These are phyloP conservation scores for Andrena bicolor DNA, from an alignment of 2,888 invertebrate genomes.

Conservation along the genomic window DNA sequence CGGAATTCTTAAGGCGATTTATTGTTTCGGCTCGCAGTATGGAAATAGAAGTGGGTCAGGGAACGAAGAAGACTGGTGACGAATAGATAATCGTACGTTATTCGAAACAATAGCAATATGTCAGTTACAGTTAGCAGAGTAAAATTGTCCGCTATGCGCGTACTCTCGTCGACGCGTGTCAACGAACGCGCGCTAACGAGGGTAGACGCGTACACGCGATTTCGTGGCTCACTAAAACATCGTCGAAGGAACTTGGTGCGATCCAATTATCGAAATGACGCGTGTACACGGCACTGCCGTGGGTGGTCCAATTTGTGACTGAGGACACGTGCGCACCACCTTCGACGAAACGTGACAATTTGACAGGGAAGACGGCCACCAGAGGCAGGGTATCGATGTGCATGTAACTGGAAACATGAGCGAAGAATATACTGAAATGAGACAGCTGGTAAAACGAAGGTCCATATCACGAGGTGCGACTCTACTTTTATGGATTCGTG, in stretches of 20 bases:
- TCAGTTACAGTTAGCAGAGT: not conserved
- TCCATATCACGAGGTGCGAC: no score
- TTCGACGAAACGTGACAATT: conserved; percentile 32
- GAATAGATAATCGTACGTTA: not conserved
- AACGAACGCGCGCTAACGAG: conserved; percentile 14
- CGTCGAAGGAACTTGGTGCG: conserved; percentile 24
- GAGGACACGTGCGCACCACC: conserved; percentile 16
- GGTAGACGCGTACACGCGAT: not conserved
- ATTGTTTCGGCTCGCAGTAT: no score
- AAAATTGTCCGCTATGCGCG: conserved; percentile 9
- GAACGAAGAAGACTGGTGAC: not conserved
- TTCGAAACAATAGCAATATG: not conserved
- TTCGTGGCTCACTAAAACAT: conserved; percentile 6
- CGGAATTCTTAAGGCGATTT: no score
- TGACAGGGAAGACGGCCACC: not conserved
- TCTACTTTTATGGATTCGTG: no score
- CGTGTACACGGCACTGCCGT: conserved; percentile 9
- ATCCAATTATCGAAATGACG: conserved; percentile 51
- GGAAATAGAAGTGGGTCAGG: not conserved
- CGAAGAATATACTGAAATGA: not conserved
- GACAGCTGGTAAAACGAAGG: not conserved
- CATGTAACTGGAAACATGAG: not conserved
- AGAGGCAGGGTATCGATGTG: not conserved
- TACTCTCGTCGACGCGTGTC: conserved; percentile 22
- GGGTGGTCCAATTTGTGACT: conserved; percentile 52